Percentiles rank a stretch among this genome's conserved stretches.
phyloP scores from a whole-genome alignment of 2,113 vertebrate genomes.

The Prochilodus magdalenae region DNA sequence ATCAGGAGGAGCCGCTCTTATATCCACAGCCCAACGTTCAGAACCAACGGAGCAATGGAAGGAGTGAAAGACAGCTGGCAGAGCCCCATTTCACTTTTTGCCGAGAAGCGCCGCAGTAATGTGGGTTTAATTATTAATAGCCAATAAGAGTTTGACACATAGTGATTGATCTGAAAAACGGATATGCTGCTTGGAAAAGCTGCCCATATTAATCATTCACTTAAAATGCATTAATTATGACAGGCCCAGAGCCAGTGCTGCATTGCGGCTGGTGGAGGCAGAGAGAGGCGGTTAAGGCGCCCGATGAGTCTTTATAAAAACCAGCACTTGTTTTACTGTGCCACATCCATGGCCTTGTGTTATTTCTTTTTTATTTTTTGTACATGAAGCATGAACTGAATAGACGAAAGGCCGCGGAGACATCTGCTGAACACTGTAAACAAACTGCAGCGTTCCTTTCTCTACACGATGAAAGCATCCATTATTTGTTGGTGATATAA shows the following conservation, averaged over 20 bases:
- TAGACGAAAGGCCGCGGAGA: slow-evolving; percentile 30
- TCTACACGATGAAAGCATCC: slow-evolving; percentile 12
- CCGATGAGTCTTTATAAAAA: slow-evolving; percentile 58
- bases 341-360: slow-evolving; percentile 30
- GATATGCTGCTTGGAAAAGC: slow-evolving; percentile 51
- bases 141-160: slow-evolving; percentile 66
- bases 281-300: slow-evolving; percentile 40
- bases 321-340: slow-evolving; percentile 58
- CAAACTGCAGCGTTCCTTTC: slow-evolving; percentile 29
- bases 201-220: slow-evolving; percentile 64
- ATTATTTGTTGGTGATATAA: slow-evolving; percentile 9
- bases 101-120: slow-evolving; percentile 49
- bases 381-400: slow-evolving; percentile 41
- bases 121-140: slow-evolving; percentile 65
- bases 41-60: slow-evolving; percentile 22
- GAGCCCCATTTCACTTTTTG: not conserved
- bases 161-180: slow-evolving; percentile 67
- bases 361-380: not conserved
- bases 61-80: slow-evolving; percentile 7
- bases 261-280: slow-evolving; percentile 62
- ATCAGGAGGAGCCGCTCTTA: not conserved
- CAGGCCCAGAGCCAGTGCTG: slow-evolving; percentile 53
- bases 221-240: slow-evolving; percentile 72
- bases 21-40: not conserved
- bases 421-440: slow-evolving; percentile 45